Percentiles rank a stretch among this genome's conserved stretches.
Evolutionary conservation across 2,888 invertebrate genomes (phyloP).

Genomic region (Halocaridina rubra): DNA sequence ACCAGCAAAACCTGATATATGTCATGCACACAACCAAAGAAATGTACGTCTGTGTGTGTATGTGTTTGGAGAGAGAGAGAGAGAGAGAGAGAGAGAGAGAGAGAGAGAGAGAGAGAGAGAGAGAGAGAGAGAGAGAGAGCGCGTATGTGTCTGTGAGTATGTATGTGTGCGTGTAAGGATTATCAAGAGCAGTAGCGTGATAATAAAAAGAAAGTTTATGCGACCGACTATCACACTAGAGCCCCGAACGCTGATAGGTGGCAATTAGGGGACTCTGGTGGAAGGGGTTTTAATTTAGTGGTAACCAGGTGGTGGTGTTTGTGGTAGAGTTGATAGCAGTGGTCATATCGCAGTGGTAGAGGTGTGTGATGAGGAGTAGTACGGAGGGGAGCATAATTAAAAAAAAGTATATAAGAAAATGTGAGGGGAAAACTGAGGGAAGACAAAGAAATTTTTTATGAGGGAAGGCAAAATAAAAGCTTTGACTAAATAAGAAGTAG

Average conservation of each 20-base stretch:
- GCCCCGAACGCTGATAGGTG: not conserved
- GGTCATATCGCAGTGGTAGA: no score
- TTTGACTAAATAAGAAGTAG: no score
- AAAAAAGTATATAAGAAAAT: not conserved
- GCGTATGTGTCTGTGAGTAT: not conserved
- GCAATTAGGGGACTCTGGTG: not conserved
- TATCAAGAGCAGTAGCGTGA: not conserved
- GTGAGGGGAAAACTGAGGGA: not conserved
- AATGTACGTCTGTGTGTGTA: no score
- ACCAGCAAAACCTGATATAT: no score
- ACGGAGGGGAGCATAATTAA: no score
- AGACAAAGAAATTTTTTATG: not conserved
- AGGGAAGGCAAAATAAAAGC: no score
- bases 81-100: not conserved
- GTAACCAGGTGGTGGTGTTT: not conserved
- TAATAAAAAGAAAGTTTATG: not conserved
- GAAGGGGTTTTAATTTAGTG: no score
- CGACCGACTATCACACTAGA: not conserved
- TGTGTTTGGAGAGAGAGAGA: not conserved
- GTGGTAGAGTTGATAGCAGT: no score
- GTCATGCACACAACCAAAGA: no score
- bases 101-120: not conserved
- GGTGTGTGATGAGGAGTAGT: no score
- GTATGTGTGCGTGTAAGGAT: not conserved
- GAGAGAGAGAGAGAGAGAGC: not conserved